Evolutionary conservation across 2,113 vertebrate species (phyloP).

Genomic region (Dolichotis patagonum): DNA sequence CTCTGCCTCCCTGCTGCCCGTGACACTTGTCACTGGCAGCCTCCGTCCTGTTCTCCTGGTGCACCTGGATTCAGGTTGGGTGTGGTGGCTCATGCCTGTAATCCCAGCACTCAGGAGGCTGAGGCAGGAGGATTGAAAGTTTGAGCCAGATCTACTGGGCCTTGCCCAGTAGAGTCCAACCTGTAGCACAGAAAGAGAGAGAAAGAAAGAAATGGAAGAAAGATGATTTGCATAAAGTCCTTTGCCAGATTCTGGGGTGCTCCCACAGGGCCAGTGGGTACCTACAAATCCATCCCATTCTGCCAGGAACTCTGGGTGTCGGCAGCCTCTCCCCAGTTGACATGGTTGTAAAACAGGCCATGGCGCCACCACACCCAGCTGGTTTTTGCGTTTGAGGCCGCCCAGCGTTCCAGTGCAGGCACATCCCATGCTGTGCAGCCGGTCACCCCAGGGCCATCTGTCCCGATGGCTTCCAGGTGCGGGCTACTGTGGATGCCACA

Average conservation of each 20-base stretch:
- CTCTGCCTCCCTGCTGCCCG: neutral
- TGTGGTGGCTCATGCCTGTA: no score
- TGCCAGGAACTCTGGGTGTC: neutral
- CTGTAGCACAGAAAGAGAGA: no score
- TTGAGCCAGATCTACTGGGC: neutral
- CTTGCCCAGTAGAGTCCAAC: no score
- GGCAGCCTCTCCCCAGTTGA: neutral
- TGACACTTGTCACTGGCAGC: neutral
- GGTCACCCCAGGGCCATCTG: neutral
- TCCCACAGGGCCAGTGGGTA: no score
- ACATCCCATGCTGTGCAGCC: neutral
- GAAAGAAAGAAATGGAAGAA: no score
- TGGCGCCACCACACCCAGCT: neutral
- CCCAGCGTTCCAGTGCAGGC: neutral
- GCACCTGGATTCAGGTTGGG: neutral
- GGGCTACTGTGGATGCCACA: accelerated
- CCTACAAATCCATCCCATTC: neutral
- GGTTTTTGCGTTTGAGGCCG: neutral
- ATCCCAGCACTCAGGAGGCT: neutral
- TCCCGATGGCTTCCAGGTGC: neutral
- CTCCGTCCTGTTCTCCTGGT: neutral
- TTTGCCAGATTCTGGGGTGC: neutral
- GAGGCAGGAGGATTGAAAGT: neutral
- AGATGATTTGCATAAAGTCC: no score
- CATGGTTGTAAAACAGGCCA: neutral